A percentile compares a stretch with the other conserved stretches of the same genome.
Evolutionary conservation across 1,140 invertebrate genomes (phyloP).

Genomic region (Heliothis subflexa): DNA sequence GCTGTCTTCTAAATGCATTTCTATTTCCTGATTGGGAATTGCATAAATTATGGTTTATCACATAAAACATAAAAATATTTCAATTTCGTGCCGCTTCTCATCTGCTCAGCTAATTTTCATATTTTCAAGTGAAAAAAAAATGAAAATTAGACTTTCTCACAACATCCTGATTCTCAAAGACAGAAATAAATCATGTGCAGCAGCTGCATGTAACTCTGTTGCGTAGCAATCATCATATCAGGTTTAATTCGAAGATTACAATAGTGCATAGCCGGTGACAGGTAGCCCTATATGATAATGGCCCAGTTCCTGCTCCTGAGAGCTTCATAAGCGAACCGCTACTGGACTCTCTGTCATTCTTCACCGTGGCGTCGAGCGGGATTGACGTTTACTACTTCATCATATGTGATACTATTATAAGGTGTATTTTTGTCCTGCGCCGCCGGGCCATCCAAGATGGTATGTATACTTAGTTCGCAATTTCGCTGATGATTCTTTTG

Average conservation of each 20-base stretch:
- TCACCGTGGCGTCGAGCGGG: slow-evolving; percentile 18
- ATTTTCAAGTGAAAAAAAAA: too few relatives aligned
- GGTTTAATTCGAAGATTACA: slow-evolving; percentile 39
- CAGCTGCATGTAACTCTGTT: neutral
- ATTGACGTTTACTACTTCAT: slow-evolving; percentile 29
- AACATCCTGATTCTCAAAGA: neutral
- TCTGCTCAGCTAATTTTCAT: too few relatives aligned
- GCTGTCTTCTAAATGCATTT: too few relatives aligned
- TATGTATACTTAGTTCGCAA: neutral
- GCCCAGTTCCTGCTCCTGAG: slow-evolving; percentile 14
- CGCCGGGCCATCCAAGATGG: slow-evolving; percentile 6
- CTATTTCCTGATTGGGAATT: too few relatives aligned
- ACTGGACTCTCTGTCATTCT: neutral
- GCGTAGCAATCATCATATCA: slow-evolving; percentile 18
- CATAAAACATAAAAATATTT: too few relatives aligned
- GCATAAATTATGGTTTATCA: too few relatives aligned
- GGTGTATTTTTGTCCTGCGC: slow-evolving; percentile 31
- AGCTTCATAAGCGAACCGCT: slow-evolving; percentile 9
- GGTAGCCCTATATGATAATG: slow-evolving; percentile 26
- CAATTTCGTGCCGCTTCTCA: too few relatives aligned
- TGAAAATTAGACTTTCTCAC: neutral
- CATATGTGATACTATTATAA: slow-evolving; percentile 20
- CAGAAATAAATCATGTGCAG: neutral
- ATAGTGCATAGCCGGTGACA: slow-evolving; percentile 38
- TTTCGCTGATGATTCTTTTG: neutral